Evolutionary conservation across 1,140 invertebrate genomes (phyloP).

Genomic region (Zaprionus ornatus): DNA sequence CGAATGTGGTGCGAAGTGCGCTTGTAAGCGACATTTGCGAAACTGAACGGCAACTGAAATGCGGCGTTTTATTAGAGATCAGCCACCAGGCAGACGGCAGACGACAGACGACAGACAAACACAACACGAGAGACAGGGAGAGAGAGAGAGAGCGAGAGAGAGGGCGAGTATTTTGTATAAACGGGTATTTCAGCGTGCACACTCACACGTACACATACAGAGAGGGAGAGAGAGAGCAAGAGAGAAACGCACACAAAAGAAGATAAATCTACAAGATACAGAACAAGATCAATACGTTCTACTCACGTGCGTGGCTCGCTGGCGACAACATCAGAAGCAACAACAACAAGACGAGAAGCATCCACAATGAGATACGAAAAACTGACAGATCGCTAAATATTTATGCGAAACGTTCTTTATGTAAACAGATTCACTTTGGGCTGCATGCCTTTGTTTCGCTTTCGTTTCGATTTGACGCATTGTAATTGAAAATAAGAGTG

Average conservation of each 20-base stretch:
- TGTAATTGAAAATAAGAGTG: conserved; percentile 74
- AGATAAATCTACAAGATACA: conserved; percentile 79
- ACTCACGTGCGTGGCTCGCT: conserved; percentile 71
- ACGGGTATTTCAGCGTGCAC: conserved; percentile 65
- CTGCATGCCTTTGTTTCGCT: conserved; percentile 52
- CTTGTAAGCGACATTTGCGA: conserved; percentile 81
- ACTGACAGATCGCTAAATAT: conserved; percentile 69
- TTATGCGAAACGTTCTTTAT: conserved; percentile 61
- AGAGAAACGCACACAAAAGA: conserved; percentile 22
- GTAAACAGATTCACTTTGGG: conserved; percentile 45
- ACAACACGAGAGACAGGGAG: conserved; percentile 3
- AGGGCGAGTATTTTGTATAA: conserved; percentile 56
- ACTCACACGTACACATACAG: conserved; percentile 12
- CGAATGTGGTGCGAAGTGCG: conserved; percentile 74
- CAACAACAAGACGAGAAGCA: neutral
- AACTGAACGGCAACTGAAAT: conserved; percentile 81
- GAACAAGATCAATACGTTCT: conserved; percentile 76
- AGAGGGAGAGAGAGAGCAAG: neutral
- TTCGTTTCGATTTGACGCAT: conserved; percentile 36
- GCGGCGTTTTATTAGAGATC: conserved; percentile 81
- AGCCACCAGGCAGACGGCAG: conserved; percentile 27
- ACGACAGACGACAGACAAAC: conserved; percentile 16
- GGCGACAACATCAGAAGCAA: conserved; percentile 34
- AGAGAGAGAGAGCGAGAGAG: conserved; percentile 5
- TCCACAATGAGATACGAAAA: conserved; percentile 20